Evolutionary conservation across 37 sponge, comb jelly and placozoan species (phyloP).

Genomic region (Oscarella lobularis): DNA sequence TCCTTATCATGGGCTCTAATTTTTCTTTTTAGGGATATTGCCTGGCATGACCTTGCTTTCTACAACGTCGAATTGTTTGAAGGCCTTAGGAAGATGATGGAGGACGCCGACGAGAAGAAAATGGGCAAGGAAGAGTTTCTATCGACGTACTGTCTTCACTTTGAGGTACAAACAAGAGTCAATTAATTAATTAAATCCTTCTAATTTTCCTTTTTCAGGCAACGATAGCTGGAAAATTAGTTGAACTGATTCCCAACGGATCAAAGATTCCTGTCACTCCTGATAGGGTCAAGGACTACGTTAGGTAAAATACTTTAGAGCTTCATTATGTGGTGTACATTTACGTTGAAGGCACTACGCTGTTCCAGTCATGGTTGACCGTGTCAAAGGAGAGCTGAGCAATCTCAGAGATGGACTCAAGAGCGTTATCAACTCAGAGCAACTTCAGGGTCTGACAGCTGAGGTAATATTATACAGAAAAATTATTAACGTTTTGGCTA

Average conservation of each 20-base stretch:
- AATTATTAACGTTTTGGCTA: too few species aligned
- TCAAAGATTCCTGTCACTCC: constrained; percentile 68
- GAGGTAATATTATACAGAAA: too few species aligned
- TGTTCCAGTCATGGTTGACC: constrained; percentile 64
- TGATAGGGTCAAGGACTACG: constrained; percentile 67
- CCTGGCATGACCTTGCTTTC: constrained; percentile 94
- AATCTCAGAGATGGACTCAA: constrained; percentile 67
- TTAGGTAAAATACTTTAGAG: constrained; percentile 51
- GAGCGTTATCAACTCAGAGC: constrained; percentile 60
- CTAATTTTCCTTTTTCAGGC: constrained; percentile 29
- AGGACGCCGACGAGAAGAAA: constrained; percentile 44
- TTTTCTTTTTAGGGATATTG: constrained; percentile 32
- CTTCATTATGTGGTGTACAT: constrained; percentile 3
- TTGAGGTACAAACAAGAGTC: constrained; percentile 45
- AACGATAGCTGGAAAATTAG: constrained; percentile 25
- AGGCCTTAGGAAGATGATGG: constrained; percentile 61
- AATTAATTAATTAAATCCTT: constrained; percentile 2
- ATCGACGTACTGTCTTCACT: constrained; percentile 59
- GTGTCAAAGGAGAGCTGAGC: constrained; percentile 62
- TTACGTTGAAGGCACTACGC: constrained; percentile 42
- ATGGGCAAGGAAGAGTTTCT: constrained; percentile 47
- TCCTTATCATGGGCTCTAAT: not conserved
- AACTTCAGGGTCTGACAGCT: constrained; percentile 63
- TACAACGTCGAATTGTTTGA: constrained; percentile 92
- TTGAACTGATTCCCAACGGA: constrained; percentile 63